Base-by-base conservation (phyloP, 1,140 invertebrate genomes). In the Bombus fervidus region DNA sequence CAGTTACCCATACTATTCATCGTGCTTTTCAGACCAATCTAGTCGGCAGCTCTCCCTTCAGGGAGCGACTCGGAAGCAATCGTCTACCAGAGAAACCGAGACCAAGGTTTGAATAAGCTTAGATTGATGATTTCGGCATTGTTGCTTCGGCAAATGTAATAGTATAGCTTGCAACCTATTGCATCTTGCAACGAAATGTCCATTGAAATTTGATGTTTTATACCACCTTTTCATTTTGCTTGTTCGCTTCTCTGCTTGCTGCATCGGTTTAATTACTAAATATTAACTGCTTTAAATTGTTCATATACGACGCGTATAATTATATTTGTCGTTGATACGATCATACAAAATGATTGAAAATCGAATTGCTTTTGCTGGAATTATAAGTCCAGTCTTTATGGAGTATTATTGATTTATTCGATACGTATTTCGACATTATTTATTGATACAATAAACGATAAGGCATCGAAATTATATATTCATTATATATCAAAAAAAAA, bases 61-160 rank as follows among this genome's bases (percentile, higher is more conserved):
- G 98, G 92, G 98, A 98, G 95, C 96, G 98, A 86, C 96, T 98
- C 72, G 98, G 97, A 93, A 98, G 98, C 95, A 98, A 98, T 93
- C 96, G 98, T 53, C 95, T 98, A 88, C 96, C 97, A 76, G 98
- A 98, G 93, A 97, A 97, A 92, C 97, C 97, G 90, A 95, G 98
- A 95, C 97, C 97, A 94, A 97, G 97, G 97, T 98, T 97, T 95
- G 96, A 96, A 93, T 90, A 91, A 91, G 79, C 87, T 88, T 87
- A 84, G 73, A 88, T 90, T 91, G 87, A 88, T 80, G 87, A 83
- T 87, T 91, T 89, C 84, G 83, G 59, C 87, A 87, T 87, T 87
- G 69, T 86, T 89, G 87, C 89, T 90, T 91, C n/a, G 25, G 81
- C 81, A 82, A 83, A 77, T 78, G 57, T 90, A 83, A 86, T 74